Base-by-base conservation (phyloP, 2,888 invertebrate genomes). In the Rhamnusium bicolor region DNA sequence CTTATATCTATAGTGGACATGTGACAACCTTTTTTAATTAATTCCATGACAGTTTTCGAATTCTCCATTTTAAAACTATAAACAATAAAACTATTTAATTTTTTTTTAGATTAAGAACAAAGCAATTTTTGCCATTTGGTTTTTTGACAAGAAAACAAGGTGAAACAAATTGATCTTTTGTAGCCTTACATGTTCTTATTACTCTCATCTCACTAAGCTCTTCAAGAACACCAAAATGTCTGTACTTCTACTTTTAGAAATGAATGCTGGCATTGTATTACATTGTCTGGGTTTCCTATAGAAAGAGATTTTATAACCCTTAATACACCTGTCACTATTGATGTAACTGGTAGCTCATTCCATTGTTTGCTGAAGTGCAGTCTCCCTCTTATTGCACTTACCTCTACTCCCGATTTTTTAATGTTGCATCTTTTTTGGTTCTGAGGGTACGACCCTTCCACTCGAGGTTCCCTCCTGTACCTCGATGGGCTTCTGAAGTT, bases 51-150 rank as follows among this genome's bases (percentile, higher is more conserved):
- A 2, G 53, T 53, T 56, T 53, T 46, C 12, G 3, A 18, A 29
- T 73, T 69, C 29, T 73, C 73, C 29, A 73, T 24, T 46, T 73
- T 73, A 56, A 73, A 73, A 53, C n/a, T n/a, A n/a, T n/a, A n/a
- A n/a, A n/a, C 3, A 49, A 71, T 56, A 58, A 67, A 71, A 12
- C 2, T 27, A 14, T 70, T 70, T n/a, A 70, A 27, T 2, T 12
- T 5, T 54, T 65, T 70, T 29, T n/a, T n/a, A 70, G 32, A 27
- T 69, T 60, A 12, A 60, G 16, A 2, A 63, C 27, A 49, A 63
- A 49, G 0, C 63, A 5, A 8, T 46, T 19, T 1, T 16, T 10
- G 7, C 21, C 46, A 24, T 62, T 4, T 16, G 32, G 60, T 12
- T 40, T 60, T 16, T 14, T 14, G 8, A 60, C 60, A 6, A 60